Base-by-base conservation (phyloP, 2,888 invertebrate species). In the Steinernema scapterisci region DNA sequence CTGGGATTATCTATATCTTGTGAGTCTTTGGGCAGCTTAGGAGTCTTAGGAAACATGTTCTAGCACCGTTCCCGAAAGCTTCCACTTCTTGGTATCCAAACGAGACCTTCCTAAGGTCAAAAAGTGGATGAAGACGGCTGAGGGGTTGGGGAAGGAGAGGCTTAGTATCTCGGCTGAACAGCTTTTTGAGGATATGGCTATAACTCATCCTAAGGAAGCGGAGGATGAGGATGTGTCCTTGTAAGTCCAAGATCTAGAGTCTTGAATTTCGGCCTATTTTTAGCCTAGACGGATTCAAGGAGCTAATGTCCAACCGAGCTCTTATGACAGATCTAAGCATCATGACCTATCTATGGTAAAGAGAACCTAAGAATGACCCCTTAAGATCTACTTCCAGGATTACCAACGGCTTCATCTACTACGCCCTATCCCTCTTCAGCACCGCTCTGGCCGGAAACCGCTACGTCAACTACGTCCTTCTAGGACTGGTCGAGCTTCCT, bases 401-500 rank as follows among this genome's bases (percentile, higher is more conserved):
- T 25, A 31, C 63, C 1, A 63, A 63, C 25, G 16, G 25, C 25
- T 63, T 86, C 73, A 81, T 84, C 74, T 86, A 86, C 75, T 86
- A 83, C 75, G 86, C 84, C 5, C 74, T 86, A 48, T 80, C 84
- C 5, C 77, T 85, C 44, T 85, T 82, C 76, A 80, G 80, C 23
- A 84, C 81, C 9, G 76, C 82, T 38, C 73, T 85, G 11, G 82
- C 81, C 43, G 85, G 85, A 11, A 82, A 85, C 74, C 75, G 79
- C 9, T 85, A 84, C 72, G 63, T 83, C 45, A 85, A 85, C 74
- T 85, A 82, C 73, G 56, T 81, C 6, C 74, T 83, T 2, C 79
- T 83, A 75, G 82, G 84, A 38, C 73, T 85, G n/a, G 80, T 84
- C 45, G 85, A 85, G 74, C 72, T 82, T 23, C 85, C 85, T 0